Evolutionary conservation across 1,140 invertebrate species (phyloP).

Genomic region (Drosophila sp.): DNA sequence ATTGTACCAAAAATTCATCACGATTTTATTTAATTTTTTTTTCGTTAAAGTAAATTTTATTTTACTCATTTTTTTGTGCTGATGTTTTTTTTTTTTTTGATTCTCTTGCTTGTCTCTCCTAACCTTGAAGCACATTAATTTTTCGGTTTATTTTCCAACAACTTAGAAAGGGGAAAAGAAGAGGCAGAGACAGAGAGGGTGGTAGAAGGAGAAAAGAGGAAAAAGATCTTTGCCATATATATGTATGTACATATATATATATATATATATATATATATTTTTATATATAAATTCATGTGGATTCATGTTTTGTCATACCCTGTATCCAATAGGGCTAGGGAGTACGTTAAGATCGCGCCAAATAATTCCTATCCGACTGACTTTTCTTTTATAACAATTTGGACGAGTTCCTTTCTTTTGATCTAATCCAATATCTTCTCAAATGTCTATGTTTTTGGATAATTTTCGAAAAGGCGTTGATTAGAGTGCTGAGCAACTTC

Average conservation of each 20-base stretch:
- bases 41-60: constrained; percentile 40
- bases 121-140: constrained; percentile 78
- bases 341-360: neutral
- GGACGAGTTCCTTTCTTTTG: too few species aligned
- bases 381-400: too few species aligned
- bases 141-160: constrained; percentile 46
- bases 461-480: too few species aligned
- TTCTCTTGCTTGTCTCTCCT: constrained; percentile 46
- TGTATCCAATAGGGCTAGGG: neutral
- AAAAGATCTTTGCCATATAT: constrained; percentile 42
- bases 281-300: neutral
- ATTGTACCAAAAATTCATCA: constrained; percentile 78
- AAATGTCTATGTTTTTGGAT: too few species aligned
- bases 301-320: neutral
- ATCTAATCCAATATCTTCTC: too few species aligned
- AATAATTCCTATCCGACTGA: too few species aligned
- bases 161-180: constrained; percentile 13
- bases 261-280: too few species aligned
- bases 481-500: too few species aligned
- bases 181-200: constrained; percentile 4
- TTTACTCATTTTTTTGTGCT: constrained; percentile 31
- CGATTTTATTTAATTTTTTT: constrained; percentile 75
- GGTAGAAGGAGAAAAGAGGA: constrained; percentile 15
- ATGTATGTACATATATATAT: neutral
- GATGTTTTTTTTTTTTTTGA: constrained; percentile 29